Evolutionary conservation across 2,797 vertebrate species (phyloP).

Genomic region (Centroberyx gerrardi): DNA sequence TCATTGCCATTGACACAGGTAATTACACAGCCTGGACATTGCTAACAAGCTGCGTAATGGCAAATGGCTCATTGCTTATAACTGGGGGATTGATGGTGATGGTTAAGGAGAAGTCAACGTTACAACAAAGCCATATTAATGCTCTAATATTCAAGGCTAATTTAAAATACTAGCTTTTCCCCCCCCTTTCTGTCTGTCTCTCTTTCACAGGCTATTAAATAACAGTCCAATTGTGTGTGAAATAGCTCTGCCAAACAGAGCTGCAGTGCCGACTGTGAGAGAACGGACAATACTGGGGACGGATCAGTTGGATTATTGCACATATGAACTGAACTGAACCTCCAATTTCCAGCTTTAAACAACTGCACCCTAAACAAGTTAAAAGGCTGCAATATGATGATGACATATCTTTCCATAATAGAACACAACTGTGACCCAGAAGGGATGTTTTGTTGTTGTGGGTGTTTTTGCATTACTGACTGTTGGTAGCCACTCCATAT

Average conservation of each 20-base stretch:
- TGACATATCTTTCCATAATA: no score
- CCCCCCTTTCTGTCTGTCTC: slow-evolving; percentile 63
- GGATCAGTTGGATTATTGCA: slow-evolving; percentile 36
- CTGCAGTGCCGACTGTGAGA: slow-evolving; percentile 38
- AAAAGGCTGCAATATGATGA: background rate
- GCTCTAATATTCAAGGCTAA: slow-evolving; percentile 76
- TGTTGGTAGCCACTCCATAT: no score
- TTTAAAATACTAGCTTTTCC: slow-evolving; percentile 76
- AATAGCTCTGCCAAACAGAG: slow-evolving; percentile 74
- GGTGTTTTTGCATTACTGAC: no score
- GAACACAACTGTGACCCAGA: no score
- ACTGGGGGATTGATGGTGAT: slow-evolving; percentile 79
- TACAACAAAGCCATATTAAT: slow-evolving; percentile 80
- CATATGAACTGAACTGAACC: slow-evolving; percentile 19
- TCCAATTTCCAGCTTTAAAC: slow-evolving; percentile 22
- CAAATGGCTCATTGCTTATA: slow-evolving; percentile 81
- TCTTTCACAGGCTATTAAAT: slow-evolving; percentile 83
- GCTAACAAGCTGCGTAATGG: slow-evolving; percentile 85
- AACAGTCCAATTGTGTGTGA: slow-evolving; percentile 77
- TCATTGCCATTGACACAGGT: slow-evolving; percentile 82
- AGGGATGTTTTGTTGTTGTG: no score
- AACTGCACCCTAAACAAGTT: slow-evolving; percentile 1
- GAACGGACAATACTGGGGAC: slow-evolving; percentile 22
- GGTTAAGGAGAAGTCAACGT: slow-evolving; percentile 76
- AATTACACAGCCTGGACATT: slow-evolving; percentile 85